Evolutionary conservation across 1,140 invertebrate species (phyloP).

Genomic region (Pentalonia nigronervosa): DNA sequence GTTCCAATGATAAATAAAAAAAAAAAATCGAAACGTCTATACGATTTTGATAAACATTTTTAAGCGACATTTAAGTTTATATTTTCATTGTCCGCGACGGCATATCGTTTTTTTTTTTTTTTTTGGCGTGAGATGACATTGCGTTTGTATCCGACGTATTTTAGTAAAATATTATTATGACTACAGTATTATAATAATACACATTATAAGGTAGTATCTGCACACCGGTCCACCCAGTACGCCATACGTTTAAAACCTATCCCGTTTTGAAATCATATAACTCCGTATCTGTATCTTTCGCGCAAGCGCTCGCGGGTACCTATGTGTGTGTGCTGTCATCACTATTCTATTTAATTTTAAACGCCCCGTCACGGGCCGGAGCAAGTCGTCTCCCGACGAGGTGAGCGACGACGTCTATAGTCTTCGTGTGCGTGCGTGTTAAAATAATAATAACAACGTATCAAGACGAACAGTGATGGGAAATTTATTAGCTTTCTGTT

Average conservation of each 20-base stretch:
- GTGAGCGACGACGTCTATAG: not conserved
- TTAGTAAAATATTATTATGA: not conserved
- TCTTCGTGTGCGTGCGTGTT: not conserved
- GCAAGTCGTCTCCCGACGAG: not conserved
- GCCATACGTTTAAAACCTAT: not conserved
- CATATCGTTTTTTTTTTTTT: no score
- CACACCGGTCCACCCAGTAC: not conserved
- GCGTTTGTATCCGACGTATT: not conserved
- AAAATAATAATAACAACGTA: constrained; percentile 6
- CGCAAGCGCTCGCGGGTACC: not conserved
- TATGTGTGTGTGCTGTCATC: constrained; percentile 2
- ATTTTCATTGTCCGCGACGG: not conserved
- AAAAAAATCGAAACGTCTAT: not conserved
- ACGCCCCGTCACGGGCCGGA: constrained; percentile 2
- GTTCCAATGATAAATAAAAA: not conserved
- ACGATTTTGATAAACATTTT: not conserved
- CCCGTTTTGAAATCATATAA: not conserved
- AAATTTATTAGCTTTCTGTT: not conserved
- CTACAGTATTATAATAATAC: no score
- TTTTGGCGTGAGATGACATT: no score
- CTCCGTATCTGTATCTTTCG: not conserved
- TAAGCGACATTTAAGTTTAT: not conserved
- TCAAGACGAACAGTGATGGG: not conserved
- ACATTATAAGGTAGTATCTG: not conserved
- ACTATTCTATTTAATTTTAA: constrained; percentile 13